Percentiles rank a stretch among this genome's conserved stretches.
These are phyloP conservation scores for Caenorhabditis becei DNA, from an alignment of 2,888 invertebrate species.

Conservation along the genomic window DNA sequence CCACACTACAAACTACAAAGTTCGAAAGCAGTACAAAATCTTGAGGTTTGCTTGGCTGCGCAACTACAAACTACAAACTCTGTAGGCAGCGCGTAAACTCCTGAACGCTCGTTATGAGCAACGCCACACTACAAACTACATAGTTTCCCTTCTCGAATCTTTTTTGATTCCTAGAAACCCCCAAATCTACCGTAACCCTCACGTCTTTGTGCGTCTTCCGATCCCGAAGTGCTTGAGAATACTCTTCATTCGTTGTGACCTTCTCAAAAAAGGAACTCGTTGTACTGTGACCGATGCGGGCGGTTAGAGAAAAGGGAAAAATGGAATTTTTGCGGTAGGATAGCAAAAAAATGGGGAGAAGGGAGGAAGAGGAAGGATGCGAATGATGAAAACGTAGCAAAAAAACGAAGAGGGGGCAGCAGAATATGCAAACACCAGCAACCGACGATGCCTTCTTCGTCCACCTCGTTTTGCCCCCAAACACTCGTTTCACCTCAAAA, in stretches of 20 bases:
- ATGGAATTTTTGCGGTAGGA: neutral
- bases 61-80: too few species aligned
- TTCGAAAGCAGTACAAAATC: too few species aligned
- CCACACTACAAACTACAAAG: too few species aligned
- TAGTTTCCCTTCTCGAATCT: neutral
- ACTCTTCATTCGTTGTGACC: conserved; percentile 40
- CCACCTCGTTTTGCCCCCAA: conserved; percentile 10
- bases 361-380: neutral
- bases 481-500: conserved; percentile 24
- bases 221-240: conserved; percentile 53
- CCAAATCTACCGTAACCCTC: conserved; percentile 4
- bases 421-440: conserved; percentile 19
- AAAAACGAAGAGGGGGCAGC: conserved; percentile 17
- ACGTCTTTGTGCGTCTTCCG: conserved; percentile 42
- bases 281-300: neutral
- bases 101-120: too few species aligned
- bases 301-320: neutral
- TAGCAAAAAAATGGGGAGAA: conserved; percentile 3
- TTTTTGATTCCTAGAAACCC: too few species aligned
- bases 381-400: conserved; percentile 11
- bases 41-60: neutral
- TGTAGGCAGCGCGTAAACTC: too few species aligned
- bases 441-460: conserved; percentile 2
- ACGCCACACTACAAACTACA: neutral
- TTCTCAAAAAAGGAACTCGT: neutral